Percentiles rank a stretch among this genome's conserved stretches.
Conservation (phyloP, 2,113 vertebrate species). For the Chroicocephalus ridibundus region DNA sequence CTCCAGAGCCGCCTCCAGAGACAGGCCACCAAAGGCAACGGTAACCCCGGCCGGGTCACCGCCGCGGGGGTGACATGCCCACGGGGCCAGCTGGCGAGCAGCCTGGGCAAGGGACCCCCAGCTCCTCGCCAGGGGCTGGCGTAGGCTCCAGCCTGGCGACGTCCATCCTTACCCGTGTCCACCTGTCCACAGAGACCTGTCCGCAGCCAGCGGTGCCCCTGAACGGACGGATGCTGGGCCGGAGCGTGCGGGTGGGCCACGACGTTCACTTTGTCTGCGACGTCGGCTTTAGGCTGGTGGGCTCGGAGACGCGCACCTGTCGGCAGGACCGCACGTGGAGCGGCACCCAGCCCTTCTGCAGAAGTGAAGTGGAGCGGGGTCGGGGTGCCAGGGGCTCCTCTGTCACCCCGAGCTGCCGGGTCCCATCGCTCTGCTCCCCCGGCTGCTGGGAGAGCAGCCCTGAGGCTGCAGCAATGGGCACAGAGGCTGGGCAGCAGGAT, state of each 20-base stretch:
- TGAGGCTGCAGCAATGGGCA: background rate
- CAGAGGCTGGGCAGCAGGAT: background rate
- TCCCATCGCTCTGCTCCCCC: background rate
- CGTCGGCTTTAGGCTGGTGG: conserved; percentile 75
- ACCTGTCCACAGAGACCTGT: conserved; percentile 72
- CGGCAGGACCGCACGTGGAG: conserved; percentile 80
- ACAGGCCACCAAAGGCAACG: conserved; percentile 65
- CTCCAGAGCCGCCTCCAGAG: conserved; percentile 73
- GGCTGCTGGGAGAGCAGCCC: background rate
- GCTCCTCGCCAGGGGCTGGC: background rate
- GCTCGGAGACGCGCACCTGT: conserved; percentile 80
- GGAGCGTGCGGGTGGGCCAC: conserved; percentile 67
- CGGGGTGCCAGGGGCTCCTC: background rate
- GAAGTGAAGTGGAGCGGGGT: conserved; percentile 59
- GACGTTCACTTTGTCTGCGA: conserved; percentile 84
- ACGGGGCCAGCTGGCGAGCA: accelerated
- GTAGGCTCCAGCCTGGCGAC: accelerated
- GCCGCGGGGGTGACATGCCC: accelerated
- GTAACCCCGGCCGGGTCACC: conserved; percentile 14
- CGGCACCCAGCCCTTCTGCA: conserved; percentile 76
- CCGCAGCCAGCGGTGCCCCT: conserved; percentile 64
- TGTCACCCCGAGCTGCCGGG: accelerated
- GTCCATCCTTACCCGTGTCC: background rate
- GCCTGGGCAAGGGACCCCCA: background rate
- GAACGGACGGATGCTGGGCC: conserved; percentile 80